A percentile compares a stretch with the other conserved stretches of the same genome.
These are phyloP conservation scores for Gadopsis marmoratus DNA, from an alignment of 2,797 vertebrate species.

Conservation along the genomic window DNA sequence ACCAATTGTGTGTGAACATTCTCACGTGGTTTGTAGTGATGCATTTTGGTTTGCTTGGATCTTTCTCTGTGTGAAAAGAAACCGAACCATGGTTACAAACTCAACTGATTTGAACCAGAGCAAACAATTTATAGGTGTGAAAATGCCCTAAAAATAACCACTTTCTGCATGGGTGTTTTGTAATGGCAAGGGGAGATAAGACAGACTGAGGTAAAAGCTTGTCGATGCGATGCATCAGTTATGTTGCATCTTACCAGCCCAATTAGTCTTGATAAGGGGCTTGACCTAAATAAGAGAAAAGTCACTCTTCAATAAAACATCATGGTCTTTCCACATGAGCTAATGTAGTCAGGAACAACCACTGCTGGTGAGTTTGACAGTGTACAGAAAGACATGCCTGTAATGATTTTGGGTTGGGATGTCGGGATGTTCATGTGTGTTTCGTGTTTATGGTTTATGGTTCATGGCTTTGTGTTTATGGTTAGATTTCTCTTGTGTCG, in stretches of 20 bases:
- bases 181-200: constrained; percentile 11
- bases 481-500: too few species aligned
- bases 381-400: neutral
- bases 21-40: too few species aligned
- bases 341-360: neutral
- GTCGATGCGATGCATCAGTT: neutral
- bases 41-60: too few species aligned
- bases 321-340: neutral
- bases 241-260: neutral
- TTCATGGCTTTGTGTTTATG: too few species aligned
- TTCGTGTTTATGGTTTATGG: too few species aligned
- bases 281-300: neutral
- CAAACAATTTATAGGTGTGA: too few species aligned
- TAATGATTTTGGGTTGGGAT: too few species aligned
- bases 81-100: too few species aligned
- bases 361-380: constrained; percentile 6
- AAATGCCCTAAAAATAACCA: constrained; percentile 3
- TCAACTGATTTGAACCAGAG: too few species aligned
- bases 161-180: neutral
- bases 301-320: neutral
- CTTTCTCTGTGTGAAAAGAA: too few species aligned
- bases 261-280: neutral
- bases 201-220: neutral
- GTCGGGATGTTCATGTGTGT: too few species aligned
- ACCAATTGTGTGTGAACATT: too few species aligned